Evolutionary conservation across 2,113 vertebrate genomes (phyloP).

Genomic region (Perca schrenkii): DNA sequence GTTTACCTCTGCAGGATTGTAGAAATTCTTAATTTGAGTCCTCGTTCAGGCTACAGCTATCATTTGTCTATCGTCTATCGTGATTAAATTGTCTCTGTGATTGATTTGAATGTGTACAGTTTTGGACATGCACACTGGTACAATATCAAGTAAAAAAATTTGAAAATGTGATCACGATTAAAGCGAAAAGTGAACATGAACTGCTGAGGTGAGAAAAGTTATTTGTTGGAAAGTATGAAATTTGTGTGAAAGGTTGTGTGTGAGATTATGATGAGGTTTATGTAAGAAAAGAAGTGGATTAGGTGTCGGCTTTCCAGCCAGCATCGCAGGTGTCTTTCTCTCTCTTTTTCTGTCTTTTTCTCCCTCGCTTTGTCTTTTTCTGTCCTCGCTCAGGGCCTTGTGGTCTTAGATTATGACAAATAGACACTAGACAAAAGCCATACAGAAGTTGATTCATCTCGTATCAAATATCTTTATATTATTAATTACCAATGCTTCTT

Average conservation of each 20-base stretch:
- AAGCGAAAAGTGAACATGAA: not conserved
- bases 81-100: not conserved
- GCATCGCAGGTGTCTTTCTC: slow-evolving; percentile 41
- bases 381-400: slow-evolving; percentile 15
- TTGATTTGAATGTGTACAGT: slow-evolving; percentile 23
- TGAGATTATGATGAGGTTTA: slow-evolving; percentile 24
- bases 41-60: not conserved
- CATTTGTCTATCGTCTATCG: not conserved
- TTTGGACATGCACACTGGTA: not conserved
- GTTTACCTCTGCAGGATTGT: slow-evolving; percentile 26
- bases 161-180: not conserved
- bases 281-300: slow-evolving; percentile 24
- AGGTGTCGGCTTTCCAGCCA: slow-evolving; percentile 47
- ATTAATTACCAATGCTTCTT: not conserved
- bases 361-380: slow-evolving; percentile 15
- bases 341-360: not conserved
- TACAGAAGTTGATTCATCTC: not conserved
- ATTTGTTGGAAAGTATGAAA: slow-evolving; percentile 23
- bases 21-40: slow-evolving; percentile 23
- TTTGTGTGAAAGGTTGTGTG: slow-evolving; percentile 23
- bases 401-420: slow-evolving; percentile 32
- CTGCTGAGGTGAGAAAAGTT: not conserved
- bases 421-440: slow-evolving; percentile 34
- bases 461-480: slow-evolving; percentile 1
- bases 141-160: not conserved